Evolutionary conservation across 1,140 invertebrate species (phyloP), one percentile per base, ranked within the genome.

Genomic region (Dendrolimus punctatus): DNA sequence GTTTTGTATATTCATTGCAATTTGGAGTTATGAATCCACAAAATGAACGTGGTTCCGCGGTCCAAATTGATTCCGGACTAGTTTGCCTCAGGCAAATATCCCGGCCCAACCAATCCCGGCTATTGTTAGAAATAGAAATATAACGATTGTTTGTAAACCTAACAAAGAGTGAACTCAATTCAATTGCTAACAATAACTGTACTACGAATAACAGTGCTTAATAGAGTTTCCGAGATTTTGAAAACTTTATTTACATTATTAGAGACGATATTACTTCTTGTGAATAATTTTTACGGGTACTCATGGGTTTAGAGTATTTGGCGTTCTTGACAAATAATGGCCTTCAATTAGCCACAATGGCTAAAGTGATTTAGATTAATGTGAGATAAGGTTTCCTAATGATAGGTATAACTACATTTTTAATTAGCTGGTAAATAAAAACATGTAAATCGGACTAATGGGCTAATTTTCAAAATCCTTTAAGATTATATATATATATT

Each of bases 71-170:
- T 60, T 45, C 23, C 51, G 51, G 54, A 45, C 47, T 49, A 65
- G 60, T 70, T 73, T 65, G 55, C 65, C 44, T 52, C 47, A 46
- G 36, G 53, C 65, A 70, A 73, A 73, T 68, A 73, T 53, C 58
- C 53, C 60, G 56, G 64, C 45, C 51, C 49, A 56, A 46, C 54
- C 71, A 68, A 68, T 69, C 65, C 57, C 59, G 57, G 52, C 60
- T 58, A 71, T 71, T 71, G 66, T 74, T 71, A 71, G 68, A 70
- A 73, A 73, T 71, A 71, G 68, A 70, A 73, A 73, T 73, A 70
- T 68, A 50, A 44, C 52, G 48, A 57, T 70, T 73, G 65, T 73
- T 66, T 70, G 23, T 23, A 23, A 23, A 23, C 23, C 52, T 51
- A 54, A 63, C 51, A 54, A 52, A 55, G 65, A 60, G 58, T 57